A percentile compares a stretch with the other conserved stretches of the same genome.
These are phyloP conservation scores for Eulacestoma nigropectus DNA, from an alignment of 2,113 vertebrate species.

Conservation along the genomic window DNA sequence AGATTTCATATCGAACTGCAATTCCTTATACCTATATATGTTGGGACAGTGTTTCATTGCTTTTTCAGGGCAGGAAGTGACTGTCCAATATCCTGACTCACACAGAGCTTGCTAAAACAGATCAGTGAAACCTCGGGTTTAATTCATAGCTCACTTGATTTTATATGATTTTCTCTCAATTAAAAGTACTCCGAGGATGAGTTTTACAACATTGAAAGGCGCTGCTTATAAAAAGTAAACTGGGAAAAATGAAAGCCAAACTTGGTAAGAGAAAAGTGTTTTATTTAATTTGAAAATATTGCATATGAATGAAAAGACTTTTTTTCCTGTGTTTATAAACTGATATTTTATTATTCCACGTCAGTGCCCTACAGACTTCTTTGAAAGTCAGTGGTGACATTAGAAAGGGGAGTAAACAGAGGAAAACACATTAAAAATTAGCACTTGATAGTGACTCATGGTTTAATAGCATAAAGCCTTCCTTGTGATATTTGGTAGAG, in stretches of 20 bases:
- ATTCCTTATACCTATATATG: neutral
- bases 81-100: neutral
- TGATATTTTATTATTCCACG: neutral
- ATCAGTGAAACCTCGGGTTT: neutral
- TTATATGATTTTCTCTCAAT: neutral
- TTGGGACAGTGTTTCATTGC: neutral
- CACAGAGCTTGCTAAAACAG: neutral
- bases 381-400: neutral
- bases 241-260: neutral
- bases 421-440: neutral
- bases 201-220: neutral
- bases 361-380: neutral
- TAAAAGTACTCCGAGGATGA: neutral
- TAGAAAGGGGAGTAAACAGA: neutral
- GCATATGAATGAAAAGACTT: neutral
- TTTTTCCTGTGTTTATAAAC: neutral
- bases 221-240: neutral
- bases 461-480: neutral
- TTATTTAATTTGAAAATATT: slow-evolving; percentile 6
- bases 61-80: neutral
- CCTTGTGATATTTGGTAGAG: neutral
- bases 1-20: neutral
- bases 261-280: neutral
- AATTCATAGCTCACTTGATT: neutral
- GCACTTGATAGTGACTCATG: neutral